These are phyloP conservation scores for Macrotrachela quadricornifera DNA, from an alignment of 1,140 invertebrate genomes.

Conservation along the genomic window DNA sequence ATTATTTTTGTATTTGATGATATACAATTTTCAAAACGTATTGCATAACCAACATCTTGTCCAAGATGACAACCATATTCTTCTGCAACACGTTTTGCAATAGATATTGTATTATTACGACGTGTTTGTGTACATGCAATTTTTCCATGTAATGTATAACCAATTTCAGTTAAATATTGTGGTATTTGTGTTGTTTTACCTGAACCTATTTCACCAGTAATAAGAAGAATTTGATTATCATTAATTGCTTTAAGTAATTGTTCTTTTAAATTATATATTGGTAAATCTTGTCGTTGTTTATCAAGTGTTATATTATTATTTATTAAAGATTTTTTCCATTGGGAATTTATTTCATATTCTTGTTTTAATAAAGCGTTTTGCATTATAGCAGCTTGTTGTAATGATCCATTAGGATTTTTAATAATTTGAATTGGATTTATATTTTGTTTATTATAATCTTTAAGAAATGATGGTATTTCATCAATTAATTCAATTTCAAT, in stretches of 20 bases:
- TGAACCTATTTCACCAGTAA: constrained; percentile 82
- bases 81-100: constrained; percentile 47
- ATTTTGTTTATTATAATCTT: too few relatives aligned
- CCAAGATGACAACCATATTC: constrained; percentile 49
- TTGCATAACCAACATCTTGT: constrained; percentile 48
- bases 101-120: constrained; percentile 54
- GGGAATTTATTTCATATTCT: too few relatives aligned
- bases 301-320: constrained; percentile 34
- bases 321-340: too few relatives aligned
- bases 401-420: too few relatives aligned
- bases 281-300: constrained; percentile 69
- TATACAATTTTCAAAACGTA: constrained; percentile 57
- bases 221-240: constrained; percentile 74
- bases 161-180: constrained; percentile 79
- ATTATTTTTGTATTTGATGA: constrained; percentile 58
- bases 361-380: too few relatives aligned
- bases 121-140: constrained; percentile 55
- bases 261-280: constrained; percentile 75
- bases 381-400: too few relatives aligned
- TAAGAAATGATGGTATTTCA: too few relatives aligned
- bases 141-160: constrained; percentile 43
- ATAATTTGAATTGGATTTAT: too few relatives aligned
- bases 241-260: constrained; percentile 64
- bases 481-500: too few relatives aligned
- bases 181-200: constrained; percentile 98